Percentiles rank a stretch among this genome's conserved stretches.
These are phyloP conservation scores for Cepaea hortensis DNA, from an alignment of 2,888 invertebrate species.

Conservation along the genomic window DNA sequence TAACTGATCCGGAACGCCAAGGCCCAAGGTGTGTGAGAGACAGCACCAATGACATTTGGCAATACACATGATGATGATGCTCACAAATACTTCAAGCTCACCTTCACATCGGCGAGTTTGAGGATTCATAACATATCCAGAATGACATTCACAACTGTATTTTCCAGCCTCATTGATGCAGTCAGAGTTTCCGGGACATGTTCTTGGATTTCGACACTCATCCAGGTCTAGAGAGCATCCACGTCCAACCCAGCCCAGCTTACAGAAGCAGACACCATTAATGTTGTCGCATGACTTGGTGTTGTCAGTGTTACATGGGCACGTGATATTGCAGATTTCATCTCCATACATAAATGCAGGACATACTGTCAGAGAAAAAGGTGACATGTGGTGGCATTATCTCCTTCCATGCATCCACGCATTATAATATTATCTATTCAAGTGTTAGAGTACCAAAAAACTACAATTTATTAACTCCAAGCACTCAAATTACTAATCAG, in stretches of 20 bases:
- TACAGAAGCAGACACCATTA: slow-evolving; percentile 29
- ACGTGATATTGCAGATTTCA: neutral
- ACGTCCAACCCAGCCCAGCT: neutral
- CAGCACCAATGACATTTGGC: no score
- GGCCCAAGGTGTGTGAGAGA: no score
- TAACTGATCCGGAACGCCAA: no score
- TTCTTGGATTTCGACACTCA: slow-evolving; percentile 13
- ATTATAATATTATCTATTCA: no score
- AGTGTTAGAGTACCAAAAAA: no score
- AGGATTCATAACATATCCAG: neutral
- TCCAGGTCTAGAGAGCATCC: slow-evolving; percentile 13
- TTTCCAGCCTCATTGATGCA: slow-evolving; percentile 25
- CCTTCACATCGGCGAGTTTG: neutral
- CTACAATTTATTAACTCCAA: no score
- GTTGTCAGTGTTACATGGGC: slow-evolving; percentile 3
- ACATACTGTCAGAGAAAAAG: neutral
- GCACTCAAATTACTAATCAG: no score
- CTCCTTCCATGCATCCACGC: no score
- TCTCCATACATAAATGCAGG: slow-evolving; percentile 11
- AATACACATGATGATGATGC: no score
- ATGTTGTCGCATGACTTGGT: slow-evolving; percentile 4
- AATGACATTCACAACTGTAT: slow-evolving; percentile 23
- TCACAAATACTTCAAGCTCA: neutral
- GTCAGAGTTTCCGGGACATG: slow-evolving; percentile 9
- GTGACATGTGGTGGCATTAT: no score